Conservation (phyloP, 2,797 vertebrate genomes). For the Mycteria americana region DNA sequence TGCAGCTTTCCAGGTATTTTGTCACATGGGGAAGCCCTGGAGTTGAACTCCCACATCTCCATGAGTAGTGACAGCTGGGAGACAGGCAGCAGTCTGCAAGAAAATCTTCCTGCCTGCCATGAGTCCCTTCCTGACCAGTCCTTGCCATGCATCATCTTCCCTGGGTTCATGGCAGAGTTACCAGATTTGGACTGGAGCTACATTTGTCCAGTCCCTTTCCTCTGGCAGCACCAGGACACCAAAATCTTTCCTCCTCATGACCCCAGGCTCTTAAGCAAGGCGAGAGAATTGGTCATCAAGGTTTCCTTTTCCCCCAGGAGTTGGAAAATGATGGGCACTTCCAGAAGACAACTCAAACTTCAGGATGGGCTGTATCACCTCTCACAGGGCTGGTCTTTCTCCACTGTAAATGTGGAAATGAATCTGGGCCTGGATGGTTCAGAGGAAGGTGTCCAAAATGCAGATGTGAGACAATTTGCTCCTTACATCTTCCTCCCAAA, state of each 20-base stretch:
- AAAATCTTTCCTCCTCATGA: not conserved
- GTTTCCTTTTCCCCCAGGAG: not conserved
- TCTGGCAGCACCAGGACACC: not conserved
- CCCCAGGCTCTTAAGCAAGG: not conserved
- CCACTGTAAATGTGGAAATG: not conserved
- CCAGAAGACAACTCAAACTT: not conserved
- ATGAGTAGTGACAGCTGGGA: not conserved
- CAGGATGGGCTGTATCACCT: not conserved
- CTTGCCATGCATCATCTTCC: not conserved
- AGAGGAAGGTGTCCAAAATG: not conserved
- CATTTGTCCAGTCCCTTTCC: not conserved
- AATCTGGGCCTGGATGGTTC: not conserved
- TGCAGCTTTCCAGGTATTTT: not conserved
- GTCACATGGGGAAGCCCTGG: not conserved
- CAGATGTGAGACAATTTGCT: not conserved
- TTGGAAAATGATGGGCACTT: not conserved
- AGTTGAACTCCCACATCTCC: not conserved
- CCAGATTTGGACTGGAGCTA: not conserved
- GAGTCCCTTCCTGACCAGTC: not conserved
- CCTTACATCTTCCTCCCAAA: not conserved
- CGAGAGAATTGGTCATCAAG: not conserved
- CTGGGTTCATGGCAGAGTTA: not conserved
- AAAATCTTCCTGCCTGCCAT: not conserved
- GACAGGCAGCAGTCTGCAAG: not conserved
- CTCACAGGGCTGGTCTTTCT: not conserved